Evolutionary conservation across 1,140 invertebrate genomes (phyloP).

Genomic region (Panagrolaimus sp.): DNA sequence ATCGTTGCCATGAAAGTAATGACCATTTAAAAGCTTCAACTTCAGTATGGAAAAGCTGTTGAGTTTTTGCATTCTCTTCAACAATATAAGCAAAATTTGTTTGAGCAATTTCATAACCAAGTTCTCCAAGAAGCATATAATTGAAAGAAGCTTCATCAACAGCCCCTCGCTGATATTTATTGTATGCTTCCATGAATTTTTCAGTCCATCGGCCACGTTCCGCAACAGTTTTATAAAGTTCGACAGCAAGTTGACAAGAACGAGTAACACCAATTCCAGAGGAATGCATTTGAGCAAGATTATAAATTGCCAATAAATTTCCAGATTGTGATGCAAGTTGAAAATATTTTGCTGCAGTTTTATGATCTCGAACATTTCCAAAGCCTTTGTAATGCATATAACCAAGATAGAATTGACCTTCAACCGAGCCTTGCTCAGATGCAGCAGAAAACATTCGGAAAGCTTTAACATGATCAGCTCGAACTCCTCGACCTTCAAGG

Average conservation of each 20-base stretch:
- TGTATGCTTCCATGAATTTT: conserved; percentile 82
- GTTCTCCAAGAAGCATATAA: conserved; percentile 83
- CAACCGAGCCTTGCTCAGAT: conserved; percentile 79
- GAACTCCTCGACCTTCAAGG: conserved; percentile 70
- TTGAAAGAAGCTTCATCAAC: conserved; percentile 78
- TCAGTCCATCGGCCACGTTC: conserved; percentile 91
- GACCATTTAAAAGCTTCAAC: conserved; percentile 47
- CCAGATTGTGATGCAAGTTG: conserved; percentile 92
- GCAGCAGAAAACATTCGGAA: conserved; percentile 81
- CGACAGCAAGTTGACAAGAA: conserved; percentile 48
- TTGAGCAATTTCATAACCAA: conserved; percentile 96
- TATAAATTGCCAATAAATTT: conserved; percentile 89
- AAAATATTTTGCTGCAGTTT: conserved; percentile 85
- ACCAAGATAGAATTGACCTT: conserved; percentile 91
- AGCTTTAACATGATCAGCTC: conserved; percentile 75
- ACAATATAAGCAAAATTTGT: conserved; percentile 91
- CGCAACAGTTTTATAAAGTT: conserved; percentile 91
- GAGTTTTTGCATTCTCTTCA: conserved; percentile 66
- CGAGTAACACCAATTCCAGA: conserved; percentile 43
- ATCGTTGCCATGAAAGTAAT: conserved; percentile 45
- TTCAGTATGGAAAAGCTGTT: conserved; percentile 33
- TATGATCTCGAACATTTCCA: conserved; percentile 38
- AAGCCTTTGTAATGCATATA: conserved; percentile 89
- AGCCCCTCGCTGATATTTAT: conserved; percentile 66
- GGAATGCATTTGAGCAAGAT: conserved; percentile 95